Conservation (phyloP, 2,888 invertebrate genomes). For the Tenthredo scrophulariae region DNA sequence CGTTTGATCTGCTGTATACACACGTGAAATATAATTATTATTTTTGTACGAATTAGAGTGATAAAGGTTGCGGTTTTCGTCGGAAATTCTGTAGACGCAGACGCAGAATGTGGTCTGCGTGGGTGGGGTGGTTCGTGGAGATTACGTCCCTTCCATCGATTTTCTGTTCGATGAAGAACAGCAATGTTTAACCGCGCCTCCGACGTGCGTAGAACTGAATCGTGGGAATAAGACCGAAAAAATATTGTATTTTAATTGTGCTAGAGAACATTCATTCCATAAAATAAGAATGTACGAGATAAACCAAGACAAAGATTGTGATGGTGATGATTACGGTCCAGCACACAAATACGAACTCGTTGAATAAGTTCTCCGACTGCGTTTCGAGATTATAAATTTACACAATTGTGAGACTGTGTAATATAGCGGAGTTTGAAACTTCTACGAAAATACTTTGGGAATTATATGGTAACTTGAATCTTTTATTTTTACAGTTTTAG, state of each 20-base stretch:
- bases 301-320: neutral
- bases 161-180: constrained; percentile 40
- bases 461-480: neutral
- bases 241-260: neutral
- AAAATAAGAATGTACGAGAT: neutral
- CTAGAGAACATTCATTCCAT: neutral
- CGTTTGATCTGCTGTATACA: constrained; percentile 28
- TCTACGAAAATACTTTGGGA: neutral
- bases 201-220: constrained; percentile 3
- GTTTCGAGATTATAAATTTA: neutral
- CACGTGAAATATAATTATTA: neutral
- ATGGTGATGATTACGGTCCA: neutral
- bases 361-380: neutral
- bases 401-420: neutral
- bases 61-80: constrained; percentile 1
- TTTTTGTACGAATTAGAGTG: neutral
- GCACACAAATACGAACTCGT: neutral
- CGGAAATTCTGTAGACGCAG: constrained; percentile 41
- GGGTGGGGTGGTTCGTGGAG: constrained; percentile 30
- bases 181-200: constrained; percentile 49
- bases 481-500: constrained; percentile 1
- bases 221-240: neutral
- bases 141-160: constrained; percentile 49
- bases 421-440: neutral
- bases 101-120: constrained; percentile 30